Conservation (phyloP, 2,113 vertebrate species). For the Butorides virescens region DNA sequence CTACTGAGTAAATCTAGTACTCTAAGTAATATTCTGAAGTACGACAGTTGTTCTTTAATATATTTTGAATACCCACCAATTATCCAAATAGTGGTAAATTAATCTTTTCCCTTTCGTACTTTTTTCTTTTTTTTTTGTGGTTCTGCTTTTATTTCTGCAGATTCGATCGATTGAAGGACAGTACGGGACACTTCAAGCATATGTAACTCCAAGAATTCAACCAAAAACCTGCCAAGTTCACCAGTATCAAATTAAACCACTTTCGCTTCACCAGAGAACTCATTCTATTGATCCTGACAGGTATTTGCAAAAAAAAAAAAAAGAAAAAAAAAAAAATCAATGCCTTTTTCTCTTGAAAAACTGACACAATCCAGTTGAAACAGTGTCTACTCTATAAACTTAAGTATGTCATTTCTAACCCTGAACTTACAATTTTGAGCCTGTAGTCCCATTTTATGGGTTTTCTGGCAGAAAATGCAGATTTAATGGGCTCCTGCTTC, state of each 20-base stretch:
- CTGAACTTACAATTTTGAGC: not conserved
- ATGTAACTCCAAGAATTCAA: conserved; percentile 93
- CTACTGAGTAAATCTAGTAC: not conserved
- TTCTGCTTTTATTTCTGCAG: conserved; percentile 60
- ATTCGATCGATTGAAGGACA: conserved; percentile 97
- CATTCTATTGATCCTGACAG: conserved; percentile 87
- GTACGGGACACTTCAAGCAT: conserved; percentile 93
- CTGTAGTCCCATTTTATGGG: not conserved
- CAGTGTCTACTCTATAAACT: not conserved
- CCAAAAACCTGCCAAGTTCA: conserved; percentile 95
- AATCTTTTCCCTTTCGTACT: not conserved
- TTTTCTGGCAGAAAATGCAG: not conserved
- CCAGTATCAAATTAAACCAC: conserved; percentile 94
- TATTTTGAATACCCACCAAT: not conserved
- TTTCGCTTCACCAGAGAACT: conserved; percentile 94
- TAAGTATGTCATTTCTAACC: not conserved
- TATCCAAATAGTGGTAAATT: not conserved
- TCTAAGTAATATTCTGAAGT: not conserved
- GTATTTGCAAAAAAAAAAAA: conserved; percentile 63
- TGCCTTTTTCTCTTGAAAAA: not conserved
- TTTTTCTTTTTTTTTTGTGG: not conserved
- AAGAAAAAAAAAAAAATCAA: not conserved
- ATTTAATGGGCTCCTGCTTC: not conserved
- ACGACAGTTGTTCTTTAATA: not conserved
- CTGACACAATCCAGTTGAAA: not conserved